A percentile compares a stretch with the other conserved stretches of the same genome.
Evolutionary conservation across 1,140 invertebrate genomes (phyloP).

Genomic region (Trypoxylus dichotomus): DNA sequence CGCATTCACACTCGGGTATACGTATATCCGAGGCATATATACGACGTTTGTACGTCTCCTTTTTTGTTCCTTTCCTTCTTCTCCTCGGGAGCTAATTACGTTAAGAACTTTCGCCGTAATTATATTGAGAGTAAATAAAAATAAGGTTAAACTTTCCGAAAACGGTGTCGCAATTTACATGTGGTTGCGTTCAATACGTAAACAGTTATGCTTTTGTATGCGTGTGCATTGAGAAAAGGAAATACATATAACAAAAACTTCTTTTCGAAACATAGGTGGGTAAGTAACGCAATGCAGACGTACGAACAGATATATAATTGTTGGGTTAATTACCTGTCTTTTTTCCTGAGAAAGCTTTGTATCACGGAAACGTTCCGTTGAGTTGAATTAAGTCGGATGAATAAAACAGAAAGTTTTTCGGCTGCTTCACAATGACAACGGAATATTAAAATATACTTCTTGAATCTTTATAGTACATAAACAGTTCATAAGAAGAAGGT

Average conservation of each 20-base stretch:
- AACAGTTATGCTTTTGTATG: not conserved
- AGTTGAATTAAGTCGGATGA: not conserved
- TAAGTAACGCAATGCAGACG: not conserved
- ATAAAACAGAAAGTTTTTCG: conserved; percentile 17
- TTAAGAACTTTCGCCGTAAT: conserved; percentile 24
- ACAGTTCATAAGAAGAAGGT: too few species aligned
- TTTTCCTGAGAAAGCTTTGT: conserved; percentile 1
- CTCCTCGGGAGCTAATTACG: conserved; percentile 10
- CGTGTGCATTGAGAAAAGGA: not conserved
- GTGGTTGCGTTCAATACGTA: not conserved
- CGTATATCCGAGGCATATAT: not conserved
- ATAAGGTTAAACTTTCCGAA: conserved; percentile 25
- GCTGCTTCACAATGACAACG: not conserved
- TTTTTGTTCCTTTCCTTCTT: not conserved
- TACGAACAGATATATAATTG: not conserved
- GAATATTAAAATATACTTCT: not conserved
- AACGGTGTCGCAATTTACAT: conserved; percentile 21
- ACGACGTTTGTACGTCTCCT: not conserved
- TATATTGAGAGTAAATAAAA: conserved; percentile 14
- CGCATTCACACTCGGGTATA: conserved; percentile 8
- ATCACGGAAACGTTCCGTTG: not conserved
- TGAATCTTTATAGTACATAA: not conserved
- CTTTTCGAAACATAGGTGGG: not conserved
- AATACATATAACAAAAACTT: not conserved
- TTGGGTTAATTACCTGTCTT: conserved; percentile 5